phyloP scores from a whole-genome alignment of 92 coral and sea anemone genomes.

The Actinernus sp. region DNA sequence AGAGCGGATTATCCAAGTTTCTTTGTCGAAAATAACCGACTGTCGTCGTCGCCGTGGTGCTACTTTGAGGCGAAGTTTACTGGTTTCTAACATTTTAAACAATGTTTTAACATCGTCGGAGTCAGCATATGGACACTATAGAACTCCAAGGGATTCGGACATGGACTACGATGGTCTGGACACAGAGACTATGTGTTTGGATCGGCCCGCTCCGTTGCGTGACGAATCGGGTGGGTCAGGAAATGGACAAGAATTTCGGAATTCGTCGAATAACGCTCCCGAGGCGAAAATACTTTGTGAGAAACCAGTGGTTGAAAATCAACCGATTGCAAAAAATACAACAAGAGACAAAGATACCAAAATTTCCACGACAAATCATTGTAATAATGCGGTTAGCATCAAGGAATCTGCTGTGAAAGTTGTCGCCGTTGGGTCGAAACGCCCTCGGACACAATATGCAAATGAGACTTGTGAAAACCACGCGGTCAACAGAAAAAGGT shows the following conservation, averaged over 20 bases:
- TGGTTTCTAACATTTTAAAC: conserved; percentile 88
- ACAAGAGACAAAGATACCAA: conserved; percentile 30
- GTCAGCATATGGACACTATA: conserved; percentile 80
- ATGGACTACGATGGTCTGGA: conserved; percentile 83
- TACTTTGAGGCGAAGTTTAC: conserved; percentile 82
- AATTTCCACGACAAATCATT: conserved; percentile 2
- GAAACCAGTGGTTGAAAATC: conserved; percentile 47
- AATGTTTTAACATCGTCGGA: conserved; percentile 83
- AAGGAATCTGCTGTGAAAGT: conserved; percentile 32
- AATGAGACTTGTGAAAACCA: conserved; percentile 96
- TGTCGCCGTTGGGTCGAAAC: conserved; percentile 78
- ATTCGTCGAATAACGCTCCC: conserved; percentile 78
- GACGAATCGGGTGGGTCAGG: conserved; percentile 90
- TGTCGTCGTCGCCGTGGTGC: conserved; percentile 97
- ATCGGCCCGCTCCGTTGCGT: conserved; percentile 76
- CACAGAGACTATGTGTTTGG: conserved; percentile 70
- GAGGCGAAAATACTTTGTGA: conserved; percentile 63
- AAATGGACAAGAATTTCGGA: conserved; percentile 72
- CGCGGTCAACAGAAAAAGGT: conserved; percentile 89
- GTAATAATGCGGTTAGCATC: conserved; percentile 12
- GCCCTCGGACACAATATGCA: conserved; percentile 75
- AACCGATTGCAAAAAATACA: conserved; percentile 17
- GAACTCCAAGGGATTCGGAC: conserved; percentile 86
- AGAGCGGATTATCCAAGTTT: conserved; percentile 90
- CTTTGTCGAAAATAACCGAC: conserved; percentile 90